Evolutionary conservation across 2,113 vertebrate species (phyloP).

Genomic region (Menidia beryllina): DNA sequence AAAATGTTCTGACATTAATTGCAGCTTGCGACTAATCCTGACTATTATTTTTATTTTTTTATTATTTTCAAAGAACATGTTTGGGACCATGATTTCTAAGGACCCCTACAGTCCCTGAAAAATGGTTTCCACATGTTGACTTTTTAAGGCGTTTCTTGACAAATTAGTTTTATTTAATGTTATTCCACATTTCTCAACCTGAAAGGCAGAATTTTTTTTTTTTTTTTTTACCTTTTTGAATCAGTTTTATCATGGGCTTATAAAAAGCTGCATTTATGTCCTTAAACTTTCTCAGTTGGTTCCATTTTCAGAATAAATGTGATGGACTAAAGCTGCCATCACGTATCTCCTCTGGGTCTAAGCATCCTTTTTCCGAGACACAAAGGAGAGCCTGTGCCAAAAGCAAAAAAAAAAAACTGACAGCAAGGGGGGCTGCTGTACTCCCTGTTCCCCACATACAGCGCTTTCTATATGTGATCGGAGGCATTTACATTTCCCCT

Average conservation of each 20-base stretch:
- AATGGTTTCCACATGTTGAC: not conserved
- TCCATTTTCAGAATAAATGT: slow-evolving; percentile 21
- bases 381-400: not conserved
- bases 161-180: slow-evolving; percentile 28
- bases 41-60: not conserved
- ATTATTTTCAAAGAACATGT: slow-evolving; percentile 1
- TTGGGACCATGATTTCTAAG: not conserved
- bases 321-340: slow-evolving; percentile 28
- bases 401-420: slow-evolving; percentile 18
- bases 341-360: slow-evolving; percentile 15
- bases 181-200: slow-evolving; percentile 21
- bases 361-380: slow-evolving; percentile 20
- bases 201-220: slow-evolving; percentile 25
- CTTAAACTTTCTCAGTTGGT: slow-evolving; percentile 27
- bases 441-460: slow-evolving; percentile 1
- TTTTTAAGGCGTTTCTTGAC: slow-evolving; percentile 1
- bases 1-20: slow-evolving; percentile 34
- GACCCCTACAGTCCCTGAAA: not conserved
- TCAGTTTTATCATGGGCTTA: slow-evolving; percentile 3
- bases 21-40: slow-evolving; percentile 1
- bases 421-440: slow-evolving; percentile 3
- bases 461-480: slow-evolving; percentile 13
- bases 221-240: too few species aligned
- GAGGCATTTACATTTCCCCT: slow-evolving; percentile 55
- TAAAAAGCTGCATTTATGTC: slow-evolving; percentile 13